Percentiles rank a stretch among this genome's conserved stretches.
Conservation (phyloP, 2,888 invertebrate genomes). For the Mythimna albipuncta region DNA sequence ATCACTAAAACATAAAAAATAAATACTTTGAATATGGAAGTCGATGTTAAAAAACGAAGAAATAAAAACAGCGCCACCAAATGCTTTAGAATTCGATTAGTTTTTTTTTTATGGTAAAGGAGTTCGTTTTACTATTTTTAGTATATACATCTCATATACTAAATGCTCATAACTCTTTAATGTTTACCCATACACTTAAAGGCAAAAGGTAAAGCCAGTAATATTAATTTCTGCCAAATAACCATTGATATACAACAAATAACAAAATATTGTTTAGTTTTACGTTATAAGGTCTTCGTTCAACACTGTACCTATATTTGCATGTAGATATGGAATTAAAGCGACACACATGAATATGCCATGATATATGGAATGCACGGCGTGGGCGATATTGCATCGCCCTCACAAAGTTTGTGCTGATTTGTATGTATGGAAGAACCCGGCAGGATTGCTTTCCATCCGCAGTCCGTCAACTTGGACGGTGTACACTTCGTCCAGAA, state of each 20-base stretch:
- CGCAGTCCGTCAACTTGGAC: slow-evolving; percentile 10
- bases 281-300: neutral
- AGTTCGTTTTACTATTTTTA: too few species aligned
- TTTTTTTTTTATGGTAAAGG: too few species aligned
- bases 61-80: too few species aligned
- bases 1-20: too few species aligned
- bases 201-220: too few species aligned
- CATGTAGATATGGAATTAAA: neutral
- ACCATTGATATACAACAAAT: too few species aligned
- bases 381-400: slow-evolving; percentile 13
- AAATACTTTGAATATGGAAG: too few species aligned
- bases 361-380: slow-evolving; percentile 17
- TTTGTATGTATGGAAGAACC: slow-evolving; percentile 39
- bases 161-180: too few species aligned
- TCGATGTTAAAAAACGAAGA: too few species aligned
- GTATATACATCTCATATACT: too few species aligned
- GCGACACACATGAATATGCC: neutral
- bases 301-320: neutral
- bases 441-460: slow-evolving; percentile 10
- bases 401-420: slow-evolving; percentile 17
- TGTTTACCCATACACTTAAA: too few species aligned
- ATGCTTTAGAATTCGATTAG: too few species aligned
- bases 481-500: slow-evolving; percentile 1
- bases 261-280: neutral
- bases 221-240: neutral